These are phyloP conservation scores for Echeneis naucrates DNA, from an alignment of 2,797 vertebrate genomes.

Conservation along the genomic window DNA sequence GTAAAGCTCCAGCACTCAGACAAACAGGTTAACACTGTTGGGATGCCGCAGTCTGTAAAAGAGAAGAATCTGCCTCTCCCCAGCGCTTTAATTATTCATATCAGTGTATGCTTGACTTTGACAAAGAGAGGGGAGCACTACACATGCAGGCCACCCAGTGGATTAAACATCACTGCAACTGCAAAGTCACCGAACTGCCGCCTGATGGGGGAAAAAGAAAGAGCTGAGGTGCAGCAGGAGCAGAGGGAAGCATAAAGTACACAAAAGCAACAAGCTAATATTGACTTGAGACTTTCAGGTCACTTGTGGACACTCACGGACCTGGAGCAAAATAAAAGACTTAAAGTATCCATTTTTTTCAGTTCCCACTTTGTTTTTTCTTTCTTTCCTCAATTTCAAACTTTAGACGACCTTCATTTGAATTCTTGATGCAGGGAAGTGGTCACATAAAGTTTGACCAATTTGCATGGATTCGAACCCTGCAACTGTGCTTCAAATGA, in stretches of 20 bases:
- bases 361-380: slow-evolving; percentile 54
- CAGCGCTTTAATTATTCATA: slow-evolving; percentile 74
- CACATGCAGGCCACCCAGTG: slow-evolving; percentile 63
- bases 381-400: slow-evolving; percentile 30
- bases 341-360: slow-evolving; percentile 60
- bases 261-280: slow-evolving; percentile 42
- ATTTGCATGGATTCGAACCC: slow-evolving; percentile 6
- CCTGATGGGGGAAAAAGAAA: slow-evolving; percentile 32
- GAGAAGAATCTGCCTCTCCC: slow-evolving; percentile 65
- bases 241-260: slow-evolving; percentile 9
- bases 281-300: slow-evolving; percentile 39
- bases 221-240: slow-evolving; percentile 19
- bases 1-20: slow-evolving; percentile 58
- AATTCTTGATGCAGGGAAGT: slow-evolving; percentile 60
- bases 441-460: slow-evolving; percentile 44
- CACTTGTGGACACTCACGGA: slow-evolving; percentile 60
- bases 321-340: slow-evolving; percentile 69
- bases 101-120: slow-evolving; percentile 69
- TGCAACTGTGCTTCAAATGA: slow-evolving; percentile 26
- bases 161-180: slow-evolving; percentile 60
- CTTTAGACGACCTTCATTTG: slow-evolving; percentile 39
- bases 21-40: slow-evolving; percentile 65
- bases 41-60: slow-evolving; percentile 49
- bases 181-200: slow-evolving; percentile 43
- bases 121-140: slow-evolving; percentile 52